phyloP scores from a whole-genome alignment of 2,888 invertebrate genomes.

The Leptinotarsa juncta region DNA sequence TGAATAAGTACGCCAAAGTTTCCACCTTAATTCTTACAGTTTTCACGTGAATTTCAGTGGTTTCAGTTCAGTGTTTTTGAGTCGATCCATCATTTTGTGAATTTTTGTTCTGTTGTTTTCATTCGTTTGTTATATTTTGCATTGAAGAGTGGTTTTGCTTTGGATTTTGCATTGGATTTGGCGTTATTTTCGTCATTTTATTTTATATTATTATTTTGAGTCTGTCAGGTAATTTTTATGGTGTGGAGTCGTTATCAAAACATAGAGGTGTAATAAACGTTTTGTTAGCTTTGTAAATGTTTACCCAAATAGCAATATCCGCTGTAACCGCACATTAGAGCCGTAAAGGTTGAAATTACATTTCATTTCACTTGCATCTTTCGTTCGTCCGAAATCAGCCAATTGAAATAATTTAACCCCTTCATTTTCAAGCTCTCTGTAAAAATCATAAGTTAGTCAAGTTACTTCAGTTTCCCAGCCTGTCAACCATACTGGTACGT shows the following conservation, averaged over 20 bases:
- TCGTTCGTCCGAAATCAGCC: not conserved
- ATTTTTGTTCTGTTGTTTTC: conserved; percentile 41
- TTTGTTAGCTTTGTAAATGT: conserved; percentile 28
- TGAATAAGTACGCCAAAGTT: conserved; percentile 64
- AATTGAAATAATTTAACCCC: not conserved
- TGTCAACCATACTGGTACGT: not conserved
- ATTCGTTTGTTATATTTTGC: conserved; percentile 36
- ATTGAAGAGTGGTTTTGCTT: conserved; percentile 36
- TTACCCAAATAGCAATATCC: conserved; percentile 23
- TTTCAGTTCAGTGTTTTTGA: conserved; percentile 60
- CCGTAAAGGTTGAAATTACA: not conserved
- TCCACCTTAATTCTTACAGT: conserved; percentile 63
- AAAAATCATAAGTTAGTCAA: not conserved
- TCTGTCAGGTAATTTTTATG: conserved; percentile 32
- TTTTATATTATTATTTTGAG: conserved; percentile 28
- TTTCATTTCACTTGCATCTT: not conserved
- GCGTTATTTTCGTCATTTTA: conserved; percentile 27
- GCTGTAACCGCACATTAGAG: not conserved
- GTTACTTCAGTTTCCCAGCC: not conserved
- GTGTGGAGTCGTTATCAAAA: not conserved
- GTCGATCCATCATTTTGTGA: conserved; percentile 37
- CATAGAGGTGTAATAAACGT: not conserved
- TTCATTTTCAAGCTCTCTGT: not conserved
- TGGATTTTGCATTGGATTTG: conserved; percentile 30
- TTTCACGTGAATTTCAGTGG: conserved; percentile 65